Evolutionary conservation across 2,888 invertebrate species (phyloP).

Genomic region (Autographa gamma): DNA sequence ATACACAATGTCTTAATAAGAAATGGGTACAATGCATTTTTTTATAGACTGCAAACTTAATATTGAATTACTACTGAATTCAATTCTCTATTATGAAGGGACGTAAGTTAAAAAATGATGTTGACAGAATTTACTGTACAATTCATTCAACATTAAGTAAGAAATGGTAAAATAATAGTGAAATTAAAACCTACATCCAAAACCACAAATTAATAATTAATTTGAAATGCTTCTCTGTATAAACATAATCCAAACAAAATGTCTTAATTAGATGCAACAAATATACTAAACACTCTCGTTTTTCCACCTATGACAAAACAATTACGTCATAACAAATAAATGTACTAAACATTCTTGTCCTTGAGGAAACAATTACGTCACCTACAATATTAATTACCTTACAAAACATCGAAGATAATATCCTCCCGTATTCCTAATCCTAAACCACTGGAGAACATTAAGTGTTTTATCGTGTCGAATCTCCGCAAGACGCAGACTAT

Average conservation of each 20-base stretch:
- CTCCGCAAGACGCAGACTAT: not conserved
- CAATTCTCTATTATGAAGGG: no score
- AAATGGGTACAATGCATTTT: not conserved
- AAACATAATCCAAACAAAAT: no score
- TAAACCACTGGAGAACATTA: not conserved
- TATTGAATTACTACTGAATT: no score
- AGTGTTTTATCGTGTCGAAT: not conserved
- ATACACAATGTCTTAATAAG: not conserved
- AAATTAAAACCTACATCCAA: no score
- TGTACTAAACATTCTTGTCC: not conserved
- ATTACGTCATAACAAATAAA: no score
- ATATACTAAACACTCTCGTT: not conserved
- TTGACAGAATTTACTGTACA: no score
- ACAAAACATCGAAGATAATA: slow-evolving; percentile 1
- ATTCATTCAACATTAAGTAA: no score
- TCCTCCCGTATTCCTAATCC: not conserved
- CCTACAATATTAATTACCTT: slow-evolving; percentile 4
- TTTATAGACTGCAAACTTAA: not conserved
- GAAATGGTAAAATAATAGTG: no score
- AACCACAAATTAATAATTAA: no score
- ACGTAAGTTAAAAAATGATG: no score
- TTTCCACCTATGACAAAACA: no score
- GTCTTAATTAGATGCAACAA: not conserved
- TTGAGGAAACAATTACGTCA: not conserved
- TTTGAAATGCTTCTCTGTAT: no score